Evolutionary conservation across 2,113 vertebrate genomes (phyloP), one percentile per base, ranked within the genome.

Genomic region (Centropristis striata): DNA sequence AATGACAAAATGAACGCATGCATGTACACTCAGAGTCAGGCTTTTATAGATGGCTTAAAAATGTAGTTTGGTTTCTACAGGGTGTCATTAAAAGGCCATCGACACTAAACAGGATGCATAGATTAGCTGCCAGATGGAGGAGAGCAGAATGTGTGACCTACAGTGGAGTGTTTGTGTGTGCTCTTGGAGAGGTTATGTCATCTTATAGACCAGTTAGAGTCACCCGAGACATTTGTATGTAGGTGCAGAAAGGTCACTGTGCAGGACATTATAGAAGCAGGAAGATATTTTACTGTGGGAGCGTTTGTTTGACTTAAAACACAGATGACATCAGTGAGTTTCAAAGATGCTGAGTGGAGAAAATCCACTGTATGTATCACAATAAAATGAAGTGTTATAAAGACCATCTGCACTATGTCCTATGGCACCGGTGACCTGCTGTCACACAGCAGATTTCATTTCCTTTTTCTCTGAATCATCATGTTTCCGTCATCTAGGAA

Each of bases 401-500:
- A 73, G 50, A 69, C 71, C 82, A 88, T 90, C 81, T 88, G 80
- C 58, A 80, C 54, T 23, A 4, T 46, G 65, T 87, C 69, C 70
- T 42, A 69, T 67, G 57, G 74, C 67, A 57, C 71, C 39, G 8
- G 46, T 84, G 79, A 87, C 84, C 78, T 71, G 46, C 78, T 81
- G 81, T 80, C 78, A 71, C 14, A 3, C 64, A 60, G 27, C 57
- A 65, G 39, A 84, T 78, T 83, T 88, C 10, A 88, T 85, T 85
- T 81, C 75, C 80, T 53, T 84, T 84, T 71, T 49, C 39, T 64
- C 57, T 55, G 66, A 78, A 74, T 88, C 54, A 75, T 75, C 59
- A 68, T 70, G 51, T 79, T 49, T 71, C 8, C 27, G 64, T 81
- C 5, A 0, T 55, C 42, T 10, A 44, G 9, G 50, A 55, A 71